Conservation (phyloP, 2,797 vertebrate genomes). For the Etheostoma perlongum region DNA sequence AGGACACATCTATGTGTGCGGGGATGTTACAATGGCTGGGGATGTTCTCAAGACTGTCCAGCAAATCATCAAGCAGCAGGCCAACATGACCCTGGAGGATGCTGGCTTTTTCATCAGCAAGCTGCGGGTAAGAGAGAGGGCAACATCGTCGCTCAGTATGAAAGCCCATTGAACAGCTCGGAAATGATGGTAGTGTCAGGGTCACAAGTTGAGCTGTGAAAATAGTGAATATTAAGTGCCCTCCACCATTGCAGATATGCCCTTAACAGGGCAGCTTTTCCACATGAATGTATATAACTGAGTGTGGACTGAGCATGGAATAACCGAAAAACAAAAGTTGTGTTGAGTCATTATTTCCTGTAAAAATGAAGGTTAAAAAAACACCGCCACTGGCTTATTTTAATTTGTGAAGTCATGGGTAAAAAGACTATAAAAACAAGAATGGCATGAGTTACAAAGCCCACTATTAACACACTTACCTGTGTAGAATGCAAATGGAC, state of each 20-base stretch:
- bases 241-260: background rate
- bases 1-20: slow-evolving; percentile 97
- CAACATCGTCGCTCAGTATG: background rate
- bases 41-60: slow-evolving; percentile 97
- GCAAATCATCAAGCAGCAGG: slow-evolving; percentile 91
- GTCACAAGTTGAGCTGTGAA: background rate
- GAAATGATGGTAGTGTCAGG: background rate
- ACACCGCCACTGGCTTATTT: slow-evolving; percentile 15
- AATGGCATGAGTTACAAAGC: slow-evolving; percentile 7
- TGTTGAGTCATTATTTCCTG: slow-evolving; percentile 10
- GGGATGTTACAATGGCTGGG: slow-evolving; percentile 98
- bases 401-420: slow-evolving; percentile 21
- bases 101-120: slow-evolving; percentile 96
- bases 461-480: background rate
- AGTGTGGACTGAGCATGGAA: background rate
- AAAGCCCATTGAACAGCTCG: background rate
- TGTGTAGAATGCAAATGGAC: slow-evolving; percentile 6
- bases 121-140: slow-evolving; percentile 87
- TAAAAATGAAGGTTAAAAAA: slow-evolving; percentile 14
- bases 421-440: slow-evolving; percentile 18
- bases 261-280: background rate
- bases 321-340: background rate
- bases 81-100: slow-evolving; percentile 91
- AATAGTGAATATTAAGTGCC: background rate
- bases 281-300: background rate